phyloP scores from a whole-genome alignment of 2,113 vertebrate genomes.

The Morone saxatilis region DNA sequence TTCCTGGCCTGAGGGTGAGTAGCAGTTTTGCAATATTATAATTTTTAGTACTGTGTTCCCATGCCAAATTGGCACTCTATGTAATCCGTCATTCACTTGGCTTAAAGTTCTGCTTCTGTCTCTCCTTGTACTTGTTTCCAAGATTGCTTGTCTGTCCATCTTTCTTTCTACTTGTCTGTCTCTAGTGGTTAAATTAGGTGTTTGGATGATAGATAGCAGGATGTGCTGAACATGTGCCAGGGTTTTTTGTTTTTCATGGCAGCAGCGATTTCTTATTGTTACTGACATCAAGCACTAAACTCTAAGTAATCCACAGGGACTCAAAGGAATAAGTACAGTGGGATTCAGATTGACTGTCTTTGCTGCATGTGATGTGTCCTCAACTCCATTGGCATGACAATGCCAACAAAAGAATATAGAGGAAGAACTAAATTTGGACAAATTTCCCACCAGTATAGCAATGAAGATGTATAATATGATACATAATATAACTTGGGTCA shows the following conservation, averaged over 20 bases:
- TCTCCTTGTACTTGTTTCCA: background rate
- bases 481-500: background rate
- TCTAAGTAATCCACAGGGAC: slow-evolving; percentile 2
- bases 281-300: slow-evolving; percentile 4
- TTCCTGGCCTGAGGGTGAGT: slow-evolving; percentile 96
- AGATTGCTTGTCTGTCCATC: background rate
- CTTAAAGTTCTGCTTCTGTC: slow-evolving; percentile 8
- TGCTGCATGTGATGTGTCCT: background rate
- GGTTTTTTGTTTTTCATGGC: slow-evolving; percentile 31
- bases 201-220: slow-evolving; percentile 16
- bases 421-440: background rate
- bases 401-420: background rate
- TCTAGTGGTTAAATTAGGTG: background rate
- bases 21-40: background rate
- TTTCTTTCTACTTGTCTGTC: slow-evolving; percentile 1
- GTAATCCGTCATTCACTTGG: background rate
- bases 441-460: background rate
- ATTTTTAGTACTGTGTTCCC: background rate
- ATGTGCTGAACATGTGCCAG: slow-evolving; percentile 4
- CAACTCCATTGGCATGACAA: background rate
- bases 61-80: background rate
- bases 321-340: no score
- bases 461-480: background rate
- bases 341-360: background rate
- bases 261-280: slow-evolving; percentile 4